These are phyloP conservation scores for Anodontia alba DNA, from an alignment of 2,888 invertebrate species.

Conservation along the genomic window DNA sequence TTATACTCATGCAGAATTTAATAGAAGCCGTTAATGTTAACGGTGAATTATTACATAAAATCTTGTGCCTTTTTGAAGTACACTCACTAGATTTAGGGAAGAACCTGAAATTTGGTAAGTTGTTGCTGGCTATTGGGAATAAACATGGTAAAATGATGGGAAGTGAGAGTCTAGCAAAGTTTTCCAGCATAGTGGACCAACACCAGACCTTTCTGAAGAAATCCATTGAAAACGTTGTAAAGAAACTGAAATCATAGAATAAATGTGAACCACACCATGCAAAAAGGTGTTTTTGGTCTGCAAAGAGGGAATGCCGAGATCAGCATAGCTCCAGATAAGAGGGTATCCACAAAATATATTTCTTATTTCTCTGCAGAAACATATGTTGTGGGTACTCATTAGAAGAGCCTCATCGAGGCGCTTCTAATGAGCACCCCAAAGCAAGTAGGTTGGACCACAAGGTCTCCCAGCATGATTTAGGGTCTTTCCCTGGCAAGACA, in stretches of 20 bases:
- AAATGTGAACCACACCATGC: too few relatives aligned
- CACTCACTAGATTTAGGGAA: conserved; percentile 5
- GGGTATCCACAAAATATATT: too few relatives aligned
- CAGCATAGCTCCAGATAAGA: too few relatives aligned
- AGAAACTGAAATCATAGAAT: conserved; percentile 33
- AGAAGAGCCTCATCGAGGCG: too few relatives aligned
- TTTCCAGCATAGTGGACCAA: conserved; percentile 28
- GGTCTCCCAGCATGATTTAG: too few relatives aligned
- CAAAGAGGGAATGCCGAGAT: too few relatives aligned
- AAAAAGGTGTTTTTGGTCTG: too few relatives aligned
- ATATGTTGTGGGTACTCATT: too few relatives aligned
- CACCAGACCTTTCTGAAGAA: conserved; percentile 48
- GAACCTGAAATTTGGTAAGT: conserved; percentile 50
- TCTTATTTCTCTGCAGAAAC: too few relatives aligned
- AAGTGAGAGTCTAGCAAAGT: background rate
- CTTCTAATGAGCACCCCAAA: too few relatives aligned
- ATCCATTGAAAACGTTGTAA: conserved; percentile 29
- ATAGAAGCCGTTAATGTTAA: background rate
- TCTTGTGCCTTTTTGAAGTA: background rate
- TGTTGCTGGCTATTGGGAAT: conserved; percentile 37
- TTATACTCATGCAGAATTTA: background rate
- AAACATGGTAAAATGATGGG: conserved; percentile 32
- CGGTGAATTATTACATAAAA: background rate
- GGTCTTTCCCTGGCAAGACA: too few relatives aligned
- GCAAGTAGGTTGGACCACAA: too few relatives aligned